A percentile compares a stretch with the other conserved stretches of the same genome.
phyloP scores from a whole-genome alignment of 1,140 invertebrate species.

The Caerostris darwini region DNA sequence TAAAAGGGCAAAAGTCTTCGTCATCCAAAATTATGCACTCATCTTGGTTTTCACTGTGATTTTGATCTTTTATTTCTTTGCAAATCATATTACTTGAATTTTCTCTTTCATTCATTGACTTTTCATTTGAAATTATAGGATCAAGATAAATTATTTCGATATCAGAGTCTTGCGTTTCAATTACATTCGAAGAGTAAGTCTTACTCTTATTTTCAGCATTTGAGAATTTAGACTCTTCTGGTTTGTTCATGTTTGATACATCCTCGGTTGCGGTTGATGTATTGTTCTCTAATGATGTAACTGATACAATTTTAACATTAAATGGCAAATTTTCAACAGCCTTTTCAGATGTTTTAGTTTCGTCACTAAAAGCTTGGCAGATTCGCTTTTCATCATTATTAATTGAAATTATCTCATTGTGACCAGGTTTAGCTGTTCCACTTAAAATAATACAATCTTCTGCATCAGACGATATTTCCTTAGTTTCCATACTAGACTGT shows the following conservation, averaged over 20 bases:
- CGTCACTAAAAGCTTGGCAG: background rate
- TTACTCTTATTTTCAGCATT: background rate
- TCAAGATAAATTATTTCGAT: background rate
- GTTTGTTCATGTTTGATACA: background rate
- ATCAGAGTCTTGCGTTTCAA: background rate
- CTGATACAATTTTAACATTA: background rate
- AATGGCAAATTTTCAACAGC: background rate
- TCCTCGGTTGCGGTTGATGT: too few species aligned
- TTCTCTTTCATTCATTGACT: background rate
- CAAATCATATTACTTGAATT: background rate
- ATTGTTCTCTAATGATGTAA: background rate
- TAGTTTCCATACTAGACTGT: too few species aligned
- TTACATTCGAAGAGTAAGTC: background rate
- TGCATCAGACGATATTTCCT: background rate
- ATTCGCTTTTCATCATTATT: background rate
- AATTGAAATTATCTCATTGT: background rate
- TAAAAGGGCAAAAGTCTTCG: background rate
- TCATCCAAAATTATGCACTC: background rate
- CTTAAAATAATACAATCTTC: constrained; percentile 14
- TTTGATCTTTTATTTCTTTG: background rate
- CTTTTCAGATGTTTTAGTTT: background rate
- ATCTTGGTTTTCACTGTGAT: background rate
- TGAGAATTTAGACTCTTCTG: background rate
- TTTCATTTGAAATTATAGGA: background rate
- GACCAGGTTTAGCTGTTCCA: background rate